Conservation (phyloP, 2,888 invertebrate species). For the Pollenia angustigena region DNA sequence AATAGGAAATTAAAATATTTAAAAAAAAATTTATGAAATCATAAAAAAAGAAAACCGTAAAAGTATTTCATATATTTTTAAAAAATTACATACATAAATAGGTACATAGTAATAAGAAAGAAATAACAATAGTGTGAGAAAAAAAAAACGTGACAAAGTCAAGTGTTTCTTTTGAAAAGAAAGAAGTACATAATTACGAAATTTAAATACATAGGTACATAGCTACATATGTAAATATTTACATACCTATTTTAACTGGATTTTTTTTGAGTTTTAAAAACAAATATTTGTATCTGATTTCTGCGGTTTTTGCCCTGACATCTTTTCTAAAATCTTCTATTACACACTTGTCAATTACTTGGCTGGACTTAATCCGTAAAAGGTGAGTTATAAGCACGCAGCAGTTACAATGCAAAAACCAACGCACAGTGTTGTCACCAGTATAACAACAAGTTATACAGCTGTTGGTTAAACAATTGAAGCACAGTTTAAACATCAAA, state of each 20-base stretch:
- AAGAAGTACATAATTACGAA: no score
- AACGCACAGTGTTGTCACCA: no score
- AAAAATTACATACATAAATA: neutral
- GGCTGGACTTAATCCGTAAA: conserved; percentile 51
- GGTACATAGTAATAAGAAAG: neutral
- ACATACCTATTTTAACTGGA: no score
- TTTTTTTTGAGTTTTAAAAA: neutral
- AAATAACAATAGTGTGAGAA: neutral
- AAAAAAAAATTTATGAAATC: conserved; percentile 2
- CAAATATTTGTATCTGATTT: neutral
- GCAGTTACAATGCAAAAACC: neutral
- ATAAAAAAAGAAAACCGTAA: neutral
- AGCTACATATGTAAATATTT: no score
- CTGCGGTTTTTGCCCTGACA: neutral
- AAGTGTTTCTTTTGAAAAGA: neutral
- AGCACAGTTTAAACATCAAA: no score
- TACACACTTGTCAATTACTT: conserved; percentile 60
- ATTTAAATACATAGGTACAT: no score
- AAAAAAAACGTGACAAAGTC: conserved; percentile 2
- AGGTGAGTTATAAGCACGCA: conserved; percentile 59
- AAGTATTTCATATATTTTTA: neutral
- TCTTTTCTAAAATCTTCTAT: conserved; percentile 36
- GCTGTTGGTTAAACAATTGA: no score
- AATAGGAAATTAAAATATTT: neutral
- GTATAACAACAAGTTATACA: no score